These are phyloP conservation scores for Drosophila nasuta DNA, from an alignment of 1,140 invertebrate genomes.

Conservation along the genomic window DNA sequence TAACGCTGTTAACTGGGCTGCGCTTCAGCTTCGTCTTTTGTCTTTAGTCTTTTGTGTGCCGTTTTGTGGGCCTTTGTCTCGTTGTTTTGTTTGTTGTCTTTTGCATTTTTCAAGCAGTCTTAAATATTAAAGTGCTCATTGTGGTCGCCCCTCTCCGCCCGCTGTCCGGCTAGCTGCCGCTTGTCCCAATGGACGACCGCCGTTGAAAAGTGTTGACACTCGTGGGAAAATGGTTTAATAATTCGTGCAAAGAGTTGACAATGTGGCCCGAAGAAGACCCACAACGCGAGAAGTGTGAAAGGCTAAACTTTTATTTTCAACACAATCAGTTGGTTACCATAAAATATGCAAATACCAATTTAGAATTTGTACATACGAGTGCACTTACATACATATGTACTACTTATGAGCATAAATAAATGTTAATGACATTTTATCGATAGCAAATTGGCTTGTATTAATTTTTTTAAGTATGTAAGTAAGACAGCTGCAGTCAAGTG, in stretches of 20 bases:
- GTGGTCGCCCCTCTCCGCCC: constrained; percentile 21
- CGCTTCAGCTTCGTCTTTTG: constrained; percentile 53
- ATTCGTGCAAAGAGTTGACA: constrained; percentile 82
- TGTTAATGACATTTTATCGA: not conserved
- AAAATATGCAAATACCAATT: constrained; percentile 47
- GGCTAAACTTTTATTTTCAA: constrained; percentile 65
- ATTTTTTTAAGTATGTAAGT: too few species aligned
- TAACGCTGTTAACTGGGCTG: constrained; percentile 69
- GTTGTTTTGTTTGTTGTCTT: constrained; percentile 55
- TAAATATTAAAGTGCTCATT: constrained; percentile 79
- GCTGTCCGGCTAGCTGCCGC: constrained; percentile 1
- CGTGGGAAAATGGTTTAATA: constrained; percentile 83
- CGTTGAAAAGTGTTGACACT: constrained; percentile 74
- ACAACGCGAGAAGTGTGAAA: constrained; percentile 53
- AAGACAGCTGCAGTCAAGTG: too few species aligned
- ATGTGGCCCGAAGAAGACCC: constrained; percentile 34
- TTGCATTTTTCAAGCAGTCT: constrained; percentile 75
- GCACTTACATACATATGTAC: not conserved
- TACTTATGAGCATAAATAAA: not conserved
- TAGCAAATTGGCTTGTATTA: not conserved
- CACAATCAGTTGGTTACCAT: constrained; percentile 36
- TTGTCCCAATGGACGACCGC: constrained; percentile 6
- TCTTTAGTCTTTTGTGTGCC: constrained; percentile 33
- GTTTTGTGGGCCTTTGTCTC: constrained; percentile 38
- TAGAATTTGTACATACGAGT: not conserved